Percentiles rank a stretch among this genome's conserved stretches.
These are phyloP conservation scores for Gymnocheta viridis DNA, from an alignment of 2,888 invertebrate genomes.

Conservation along the genomic window DNA sequence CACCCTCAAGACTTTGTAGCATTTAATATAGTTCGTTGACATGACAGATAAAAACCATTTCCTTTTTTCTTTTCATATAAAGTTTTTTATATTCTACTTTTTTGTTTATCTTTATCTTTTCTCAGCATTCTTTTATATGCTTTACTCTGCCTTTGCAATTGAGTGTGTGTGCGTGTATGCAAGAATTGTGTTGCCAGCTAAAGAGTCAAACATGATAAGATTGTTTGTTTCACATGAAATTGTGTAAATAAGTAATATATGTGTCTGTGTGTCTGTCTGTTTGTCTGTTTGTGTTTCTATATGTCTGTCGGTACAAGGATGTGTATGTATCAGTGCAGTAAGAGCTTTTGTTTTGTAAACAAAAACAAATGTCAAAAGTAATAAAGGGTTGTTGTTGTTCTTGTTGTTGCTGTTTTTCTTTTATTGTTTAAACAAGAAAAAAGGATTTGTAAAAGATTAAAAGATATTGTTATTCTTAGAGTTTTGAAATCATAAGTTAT, in stretches of 20 bases:
- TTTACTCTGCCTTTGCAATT: background rate
- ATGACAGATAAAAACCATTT: background rate
- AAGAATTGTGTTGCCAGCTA: conserved; percentile 13
- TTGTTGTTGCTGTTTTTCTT: no score
- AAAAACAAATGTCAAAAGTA: background rate
- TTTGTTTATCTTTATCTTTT: conserved; percentile 39
- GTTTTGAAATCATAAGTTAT: background rate
- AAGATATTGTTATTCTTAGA: background rate
- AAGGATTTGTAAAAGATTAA: background rate
- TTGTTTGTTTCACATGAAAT: conserved; percentile 34
- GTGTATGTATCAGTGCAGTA: background rate
- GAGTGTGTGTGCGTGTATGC: background rate
- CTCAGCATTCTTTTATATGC: background rate
- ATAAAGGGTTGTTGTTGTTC: background rate
- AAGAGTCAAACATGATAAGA: conserved; percentile 24
- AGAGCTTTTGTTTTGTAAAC: background rate
- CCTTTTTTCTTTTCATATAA: background rate
- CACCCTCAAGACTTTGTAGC: conserved; percentile 16
- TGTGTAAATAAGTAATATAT: background rate
- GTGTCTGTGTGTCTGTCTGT: background rate
- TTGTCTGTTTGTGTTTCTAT: background rate
- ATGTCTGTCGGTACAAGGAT: background rate
- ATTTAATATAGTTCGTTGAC: conserved; percentile 49
- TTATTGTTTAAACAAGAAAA: background rate
- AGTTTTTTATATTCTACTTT: conserved; percentile 3